Evolutionary conservation across 1,140 invertebrate genomes (phyloP).

Genomic region (Planococcus citri): DNA sequence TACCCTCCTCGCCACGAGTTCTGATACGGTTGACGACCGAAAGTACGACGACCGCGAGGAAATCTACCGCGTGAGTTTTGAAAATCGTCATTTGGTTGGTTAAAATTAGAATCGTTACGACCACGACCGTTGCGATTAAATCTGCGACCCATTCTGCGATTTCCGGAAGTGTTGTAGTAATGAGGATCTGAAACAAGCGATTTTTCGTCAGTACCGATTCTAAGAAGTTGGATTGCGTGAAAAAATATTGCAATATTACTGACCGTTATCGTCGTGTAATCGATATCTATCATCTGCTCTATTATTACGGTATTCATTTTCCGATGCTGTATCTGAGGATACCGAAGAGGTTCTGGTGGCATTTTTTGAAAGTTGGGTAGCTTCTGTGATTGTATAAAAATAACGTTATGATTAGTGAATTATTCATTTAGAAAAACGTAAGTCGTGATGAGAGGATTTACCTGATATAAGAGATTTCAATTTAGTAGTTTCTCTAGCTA

Average conservation of each 20-base stretch:
- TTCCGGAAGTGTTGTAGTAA: neutral
- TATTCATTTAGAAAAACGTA: neutral
- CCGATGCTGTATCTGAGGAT: neutral
- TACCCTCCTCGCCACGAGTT: constrained; percentile 12
- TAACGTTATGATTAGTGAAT: no score
- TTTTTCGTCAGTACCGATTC: neutral
- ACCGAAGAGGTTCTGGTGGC: neutral
- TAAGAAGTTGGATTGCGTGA: neutral
- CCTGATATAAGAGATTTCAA: neutral
- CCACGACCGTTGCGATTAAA: neutral
- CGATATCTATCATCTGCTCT: neutral
- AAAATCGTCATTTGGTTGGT: neutral
- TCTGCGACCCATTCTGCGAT: constrained; percentile 16
- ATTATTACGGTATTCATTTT: neutral
- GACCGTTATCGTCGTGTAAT: neutral
- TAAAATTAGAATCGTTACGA: neutral
- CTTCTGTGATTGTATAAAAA: neutral
- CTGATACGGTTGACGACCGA: constrained; percentile 21
- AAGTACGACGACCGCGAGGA: neutral
- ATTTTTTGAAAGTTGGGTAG: neutral
- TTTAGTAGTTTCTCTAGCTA: constrained; percentile 8
- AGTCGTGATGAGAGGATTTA: constrained; percentile 10
- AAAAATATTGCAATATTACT: neutral
- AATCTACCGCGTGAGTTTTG: constrained; percentile 10
- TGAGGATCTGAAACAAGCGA: neutral